phyloP scores from a whole-genome alignment of 2,113 vertebrate species.

The Kryptolebias marmoratus region DNA sequence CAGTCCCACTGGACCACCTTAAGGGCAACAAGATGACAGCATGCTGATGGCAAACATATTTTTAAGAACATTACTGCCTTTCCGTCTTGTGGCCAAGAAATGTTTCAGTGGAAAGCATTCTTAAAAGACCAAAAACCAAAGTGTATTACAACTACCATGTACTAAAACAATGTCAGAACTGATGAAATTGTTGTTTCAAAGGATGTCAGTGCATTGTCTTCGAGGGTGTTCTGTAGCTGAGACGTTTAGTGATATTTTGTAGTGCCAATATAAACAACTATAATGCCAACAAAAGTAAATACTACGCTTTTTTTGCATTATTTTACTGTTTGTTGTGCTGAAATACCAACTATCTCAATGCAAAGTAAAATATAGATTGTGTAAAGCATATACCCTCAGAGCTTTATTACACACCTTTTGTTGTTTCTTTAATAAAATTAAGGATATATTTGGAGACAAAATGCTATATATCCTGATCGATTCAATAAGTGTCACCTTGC shows the following conservation, averaged over 20 bases:
- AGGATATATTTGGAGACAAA: conserved; percentile 6
- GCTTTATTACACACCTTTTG: neutral
- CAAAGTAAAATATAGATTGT: no score
- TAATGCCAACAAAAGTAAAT: no score
- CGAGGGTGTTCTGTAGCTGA: neutral
- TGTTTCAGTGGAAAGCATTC: conserved; percentile 17
- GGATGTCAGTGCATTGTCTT: neutral
- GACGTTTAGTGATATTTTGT: neutral
- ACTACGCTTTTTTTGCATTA: no score
- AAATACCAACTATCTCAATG: no score
- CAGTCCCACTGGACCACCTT: conserved; percentile 43
- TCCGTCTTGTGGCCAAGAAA: neutral
- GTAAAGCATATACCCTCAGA: neutral
- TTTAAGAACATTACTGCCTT: conserved; percentile 47
- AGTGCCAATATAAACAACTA: neutral
- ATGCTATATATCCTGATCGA: conserved; percentile 18
- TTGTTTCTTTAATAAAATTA: conserved; percentile 3
- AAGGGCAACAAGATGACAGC: conserved; percentile 44
- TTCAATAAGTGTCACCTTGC: conserved; percentile 36
- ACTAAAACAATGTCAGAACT: conserved; percentile 9
- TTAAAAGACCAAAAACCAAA: conserved; percentile 5
- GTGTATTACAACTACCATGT: neutral
- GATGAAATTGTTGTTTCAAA: conserved; percentile 8
- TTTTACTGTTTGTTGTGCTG: neutral
- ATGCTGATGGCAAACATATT: conserved; percentile 47